A percentile compares a stretch with the other conserved stretches of the same genome.
Conservation (phyloP, 2,888 invertebrate genomes). For the Drosophila nr. perissopoda region DNA sequence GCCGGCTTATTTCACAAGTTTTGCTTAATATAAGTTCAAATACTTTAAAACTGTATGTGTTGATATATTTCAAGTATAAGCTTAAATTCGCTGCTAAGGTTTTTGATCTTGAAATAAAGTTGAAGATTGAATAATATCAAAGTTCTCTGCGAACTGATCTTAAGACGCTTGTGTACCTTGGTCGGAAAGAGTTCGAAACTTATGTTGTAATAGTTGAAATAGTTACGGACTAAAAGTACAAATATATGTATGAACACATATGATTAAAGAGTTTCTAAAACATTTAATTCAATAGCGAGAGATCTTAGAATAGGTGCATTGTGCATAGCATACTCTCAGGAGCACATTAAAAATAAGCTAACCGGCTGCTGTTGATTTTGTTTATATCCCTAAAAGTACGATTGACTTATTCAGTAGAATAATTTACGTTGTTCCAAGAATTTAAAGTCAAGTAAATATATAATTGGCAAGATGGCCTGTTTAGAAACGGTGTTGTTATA, state of each 20-base stretch:
- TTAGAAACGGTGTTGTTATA: neutral
- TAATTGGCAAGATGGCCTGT: neutral
- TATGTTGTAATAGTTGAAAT: neutral
- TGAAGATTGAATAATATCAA: neutral
- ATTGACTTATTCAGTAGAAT: neutral
- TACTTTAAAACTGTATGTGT: constrained; percentile 64
- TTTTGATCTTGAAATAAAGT: constrained; percentile 48
- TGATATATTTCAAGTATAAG: constrained; percentile 72
- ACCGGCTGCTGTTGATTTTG: neutral
- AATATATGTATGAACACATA: neutral
- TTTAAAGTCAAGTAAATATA: neutral
- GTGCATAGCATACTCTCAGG: neutral
- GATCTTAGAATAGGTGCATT: neutral
- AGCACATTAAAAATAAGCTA: neutral
- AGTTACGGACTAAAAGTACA: neutral
- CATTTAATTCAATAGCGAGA: neutral
- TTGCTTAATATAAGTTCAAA: constrained; percentile 25
- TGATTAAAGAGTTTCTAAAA: neutral
- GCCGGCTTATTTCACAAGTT: constrained; percentile 34
- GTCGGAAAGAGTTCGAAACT: neutral
- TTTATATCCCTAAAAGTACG: neutral
- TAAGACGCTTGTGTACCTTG: neutral
- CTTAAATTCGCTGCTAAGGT: constrained; percentile 44
- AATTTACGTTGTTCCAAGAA: neutral
- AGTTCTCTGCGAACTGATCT: neutral